Evolutionary conservation across 2,797 vertebrate species (phyloP).

Genomic region (Acanthopagrus latus): DNA sequence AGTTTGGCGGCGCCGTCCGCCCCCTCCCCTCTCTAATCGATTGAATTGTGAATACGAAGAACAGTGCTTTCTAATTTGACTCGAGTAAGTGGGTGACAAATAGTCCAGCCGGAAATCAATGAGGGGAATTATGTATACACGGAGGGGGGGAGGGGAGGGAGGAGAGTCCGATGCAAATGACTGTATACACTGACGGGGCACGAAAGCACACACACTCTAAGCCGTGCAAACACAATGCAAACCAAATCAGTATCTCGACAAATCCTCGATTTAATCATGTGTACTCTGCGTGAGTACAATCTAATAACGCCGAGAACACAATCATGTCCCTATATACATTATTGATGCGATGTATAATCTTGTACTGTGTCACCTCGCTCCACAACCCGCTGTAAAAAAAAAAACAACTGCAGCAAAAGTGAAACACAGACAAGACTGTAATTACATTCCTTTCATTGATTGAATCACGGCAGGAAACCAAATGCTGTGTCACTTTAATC

Average conservation of each 20-base stretch:
- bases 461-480: slow-evolving; percentile 38
- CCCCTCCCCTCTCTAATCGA: slow-evolving; percentile 67
- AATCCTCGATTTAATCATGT: slow-evolving; percentile 72
- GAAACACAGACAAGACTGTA: slow-evolving; percentile 37
- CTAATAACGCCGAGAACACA: slow-evolving; percentile 67
- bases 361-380: slow-evolving; percentile 17
- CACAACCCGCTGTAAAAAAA: slow-evolving; percentile 13
- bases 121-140: slow-evolving; percentile 78
- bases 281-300: slow-evolving; percentile 54
- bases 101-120: slow-evolving; percentile 83
- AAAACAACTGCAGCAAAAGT: slow-evolving; percentile 25
- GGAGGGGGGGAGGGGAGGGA: slow-evolving; percentile 25
- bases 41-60: slow-evolving; percentile 76
- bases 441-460: slow-evolving; percentile 45
- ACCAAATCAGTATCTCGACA: slow-evolving; percentile 63
- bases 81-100: slow-evolving; percentile 86
- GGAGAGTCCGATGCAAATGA: slow-evolving; percentile 70
- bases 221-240: slow-evolving; percentile 64
- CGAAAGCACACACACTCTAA: slow-evolving; percentile 55
- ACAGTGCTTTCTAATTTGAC: slow-evolving; percentile 81
- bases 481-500: slow-evolving; percentile 7
- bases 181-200: slow-evolving; percentile 57
- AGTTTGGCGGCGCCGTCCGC: slow-evolving; percentile 55
- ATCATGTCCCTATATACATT: slow-evolving; percentile 61
- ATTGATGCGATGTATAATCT: slow-evolving; percentile 65